A percentile compares a stretch with the other conserved stretches of the same genome.
Evolutionary conservation across 2,797 vertebrate genomes (phyloP).

Genomic region (Typhlichthys eigenmanni): DNA sequence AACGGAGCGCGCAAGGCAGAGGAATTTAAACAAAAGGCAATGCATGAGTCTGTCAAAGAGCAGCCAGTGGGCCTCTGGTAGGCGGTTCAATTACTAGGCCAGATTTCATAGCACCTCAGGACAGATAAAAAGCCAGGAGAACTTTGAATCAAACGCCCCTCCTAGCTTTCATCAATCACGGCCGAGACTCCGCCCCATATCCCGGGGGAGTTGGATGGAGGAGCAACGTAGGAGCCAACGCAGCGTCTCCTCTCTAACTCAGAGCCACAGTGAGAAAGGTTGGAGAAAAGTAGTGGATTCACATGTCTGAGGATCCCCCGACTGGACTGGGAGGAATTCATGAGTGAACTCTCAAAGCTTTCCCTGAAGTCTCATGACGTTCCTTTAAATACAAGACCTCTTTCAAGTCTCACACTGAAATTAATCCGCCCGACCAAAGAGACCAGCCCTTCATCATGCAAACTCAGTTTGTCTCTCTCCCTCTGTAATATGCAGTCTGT

Average conservation of each 20-base stretch:
- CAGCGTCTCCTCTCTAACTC: constrained; percentile 10
- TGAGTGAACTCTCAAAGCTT: constrained; percentile 45
- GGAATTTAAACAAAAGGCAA: constrained; percentile 61
- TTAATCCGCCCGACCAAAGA: constrained; percentile 51
- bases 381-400: constrained; percentile 52
- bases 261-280: constrained; percentile 53
- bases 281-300: constrained; percentile 30
- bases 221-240: constrained; percentile 23
- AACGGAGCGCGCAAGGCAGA: constrained; percentile 54
- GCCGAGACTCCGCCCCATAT: constrained; percentile 51
- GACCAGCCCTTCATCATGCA: constrained; percentile 44
- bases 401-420: constrained; percentile 51
- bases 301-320: constrained; percentile 43
- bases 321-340: constrained; percentile 37
- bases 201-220: constrained; percentile 47
- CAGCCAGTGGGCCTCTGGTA: constrained; percentile 48
- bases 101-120: constrained; percentile 69
- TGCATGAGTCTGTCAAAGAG: constrained; percentile 52
- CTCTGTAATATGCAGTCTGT: neutral
- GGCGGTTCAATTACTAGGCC: constrained; percentile 68
- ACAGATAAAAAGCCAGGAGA: constrained; percentile 66
- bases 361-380: constrained; percentile 48
- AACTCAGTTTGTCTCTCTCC: constrained; percentile 37
- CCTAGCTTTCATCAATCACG: constrained; percentile 72
- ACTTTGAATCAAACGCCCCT: constrained; percentile 71